Evolutionary conservation across 2,113 vertebrate genomes (phyloP), one percentile per base, ranked within the genome.

Genomic region (Poicephalus meyeri): DNA sequence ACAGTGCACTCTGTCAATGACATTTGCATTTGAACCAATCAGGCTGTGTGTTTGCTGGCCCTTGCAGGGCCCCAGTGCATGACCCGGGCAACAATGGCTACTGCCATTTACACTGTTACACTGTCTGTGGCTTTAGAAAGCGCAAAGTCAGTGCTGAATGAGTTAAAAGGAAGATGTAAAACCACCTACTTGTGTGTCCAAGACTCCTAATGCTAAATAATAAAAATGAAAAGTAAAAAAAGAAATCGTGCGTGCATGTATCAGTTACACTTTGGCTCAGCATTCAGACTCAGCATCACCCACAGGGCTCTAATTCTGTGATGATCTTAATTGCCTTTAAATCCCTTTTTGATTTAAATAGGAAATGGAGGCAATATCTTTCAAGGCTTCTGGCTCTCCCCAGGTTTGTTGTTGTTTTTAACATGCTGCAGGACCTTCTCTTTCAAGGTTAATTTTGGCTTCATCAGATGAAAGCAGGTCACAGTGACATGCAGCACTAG

Each of bases 391-490:
- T 86, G 66, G 58, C 31, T 76, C 81, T 49, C 37, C 25, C 52
- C 49, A 90, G 29, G n/a, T 86, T 85, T 66, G 37, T 16, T 80
- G 52, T 33, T 70, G 24, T 21, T 77, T 82, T 81, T 37, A 39
- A 49, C 20, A 26, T 5, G 8, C 5, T 3, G 41, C 44, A 76
- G 78, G 37, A 82, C 31, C 78, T 80, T 69, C 41, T 60, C 21
- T 82, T 94, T 73, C 86, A 73, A 90, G 79, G 87, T 90, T 82
- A 82, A 74, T 89, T 93, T 84, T 88, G 76, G 49, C 61, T 91
- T 64, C 52, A 26, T 26, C 53, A 8, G 42, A 46, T 23, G 33
- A 93, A 64, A 85, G 26, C 11, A 7, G 87, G 87, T 86, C 80
- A 85, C 16, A 3, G 83, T 64, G 90, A 95, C 89, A 76, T 0